Evolutionary conservation across 2,113 vertebrate species (phyloP).

Genomic region (Sphyrna mokarran): DNA sequence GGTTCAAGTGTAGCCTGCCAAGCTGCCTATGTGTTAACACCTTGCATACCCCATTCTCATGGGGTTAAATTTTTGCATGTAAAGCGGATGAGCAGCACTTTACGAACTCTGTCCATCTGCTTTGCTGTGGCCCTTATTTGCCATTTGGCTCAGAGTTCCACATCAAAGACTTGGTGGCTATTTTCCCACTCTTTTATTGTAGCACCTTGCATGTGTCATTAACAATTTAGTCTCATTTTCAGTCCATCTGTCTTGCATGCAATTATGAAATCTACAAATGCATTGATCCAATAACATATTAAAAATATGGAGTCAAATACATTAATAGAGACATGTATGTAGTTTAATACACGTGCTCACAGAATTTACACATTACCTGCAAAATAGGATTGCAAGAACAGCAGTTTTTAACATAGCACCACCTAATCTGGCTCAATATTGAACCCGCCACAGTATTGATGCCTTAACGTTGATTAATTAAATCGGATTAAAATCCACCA

Average conservation of each 20-base stretch:
- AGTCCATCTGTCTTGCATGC: background rate
- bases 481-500: background rate
- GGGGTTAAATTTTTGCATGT: background rate
- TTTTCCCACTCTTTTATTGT: background rate
- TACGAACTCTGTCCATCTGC: background rate
- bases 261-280: background rate
- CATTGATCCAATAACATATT: background rate
- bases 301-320: background rate
- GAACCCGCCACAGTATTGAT: background rate
- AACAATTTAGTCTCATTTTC: background rate
- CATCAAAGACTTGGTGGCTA: background rate
- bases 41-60: background rate
- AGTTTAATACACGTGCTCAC: background rate
- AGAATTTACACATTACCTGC: background rate
- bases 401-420: background rate
- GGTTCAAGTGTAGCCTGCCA: background rate
- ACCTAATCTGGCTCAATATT: background rate
- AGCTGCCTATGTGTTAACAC: background rate
- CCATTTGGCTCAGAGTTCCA: background rate
- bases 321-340: background rate
- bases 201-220: background rate
- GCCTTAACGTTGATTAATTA: background rate
- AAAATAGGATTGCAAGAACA: background rate
- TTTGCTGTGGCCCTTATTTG: background rate
- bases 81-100: background rate